Evolutionary conservation across 2,888 invertebrate genomes (phyloP).

Genomic region (Capitulum mitella): DNA sequence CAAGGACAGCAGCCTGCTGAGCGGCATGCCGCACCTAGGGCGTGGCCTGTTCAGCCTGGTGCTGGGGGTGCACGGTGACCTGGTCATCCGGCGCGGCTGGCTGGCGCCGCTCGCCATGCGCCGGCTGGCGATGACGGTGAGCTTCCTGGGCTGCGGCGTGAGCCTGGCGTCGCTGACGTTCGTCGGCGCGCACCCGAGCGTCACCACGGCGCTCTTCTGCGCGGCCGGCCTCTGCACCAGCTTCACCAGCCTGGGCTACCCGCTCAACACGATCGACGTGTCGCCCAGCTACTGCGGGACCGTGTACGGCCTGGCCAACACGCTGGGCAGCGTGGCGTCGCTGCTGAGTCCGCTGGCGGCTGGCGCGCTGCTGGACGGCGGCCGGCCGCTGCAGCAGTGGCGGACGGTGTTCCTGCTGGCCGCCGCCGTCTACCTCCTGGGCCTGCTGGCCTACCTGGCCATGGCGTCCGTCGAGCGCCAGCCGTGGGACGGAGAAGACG

Average conservation of each 20-base stretch:
- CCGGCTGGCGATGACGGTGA: neutral
- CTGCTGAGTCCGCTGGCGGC: slow-evolving; percentile 20
- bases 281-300: slow-evolving; percentile 16
- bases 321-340: neutral
- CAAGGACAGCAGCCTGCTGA: neutral
- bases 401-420: neutral
- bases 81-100: slow-evolving; percentile 5
- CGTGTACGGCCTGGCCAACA: slow-evolving; percentile 20
- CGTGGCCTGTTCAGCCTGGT: neutral
- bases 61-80: neutral
- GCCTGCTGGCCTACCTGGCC: neutral
- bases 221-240: neutral
- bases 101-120: neutral
- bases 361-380: neutral
- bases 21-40: neutral
- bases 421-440: neutral
- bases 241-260: neutral
- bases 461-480: neutral
- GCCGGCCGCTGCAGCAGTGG: too few relatives aligned
- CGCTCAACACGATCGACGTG: slow-evolving; percentile 7
- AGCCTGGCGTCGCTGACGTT: neutral
- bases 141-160: neutral
- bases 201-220: neutral
- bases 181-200: neutral
- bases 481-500: neutral